Evolutionary conservation across 2,797 vertebrate species (phyloP).

Genomic region (Phoeniculus purpureus): DNA sequence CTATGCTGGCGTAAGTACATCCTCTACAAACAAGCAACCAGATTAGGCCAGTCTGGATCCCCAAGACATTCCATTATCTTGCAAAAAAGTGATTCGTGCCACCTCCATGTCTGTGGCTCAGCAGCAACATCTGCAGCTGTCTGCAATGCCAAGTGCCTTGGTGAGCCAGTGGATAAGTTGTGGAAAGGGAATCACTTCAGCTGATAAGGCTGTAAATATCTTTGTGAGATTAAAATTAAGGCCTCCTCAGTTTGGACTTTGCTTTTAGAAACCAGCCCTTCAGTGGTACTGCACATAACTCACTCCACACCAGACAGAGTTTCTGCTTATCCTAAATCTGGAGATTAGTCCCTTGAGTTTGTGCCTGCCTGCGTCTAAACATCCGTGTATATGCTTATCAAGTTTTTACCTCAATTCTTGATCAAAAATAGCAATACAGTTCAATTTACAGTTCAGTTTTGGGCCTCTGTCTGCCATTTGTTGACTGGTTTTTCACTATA

Average conservation of each 20-base stretch:
- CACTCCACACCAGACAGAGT: neutral
- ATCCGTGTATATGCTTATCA: neutral
- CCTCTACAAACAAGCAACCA: neutral
- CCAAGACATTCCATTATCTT: neutral
- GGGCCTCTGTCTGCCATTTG: neutral
- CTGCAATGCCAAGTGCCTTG: neutral
- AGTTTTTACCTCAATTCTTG: neutral
- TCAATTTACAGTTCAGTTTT: neutral
- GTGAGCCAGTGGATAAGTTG: neutral
- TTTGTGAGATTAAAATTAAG: neutral
- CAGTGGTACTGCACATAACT: neutral
- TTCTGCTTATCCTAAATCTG: neutral
- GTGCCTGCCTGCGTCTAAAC: neutral
- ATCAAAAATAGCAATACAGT: neutral
- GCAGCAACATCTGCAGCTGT: neutral
- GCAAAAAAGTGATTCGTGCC: neutral
- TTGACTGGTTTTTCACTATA: neutral
- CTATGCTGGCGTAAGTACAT: neutral
- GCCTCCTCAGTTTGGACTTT: neutral
- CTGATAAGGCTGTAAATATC: slow-evolving; percentile 19
- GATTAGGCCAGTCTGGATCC: neutral
- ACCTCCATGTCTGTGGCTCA: neutral
- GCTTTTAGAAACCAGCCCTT: neutral
- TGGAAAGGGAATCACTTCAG: neutral
- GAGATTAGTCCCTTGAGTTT: neutral